Evolutionary conservation across 2,888 invertebrate genomes (phyloP), one percentile per base, ranked within the genome.

Genomic region (Heteromyza rotundicornis): DNA sequence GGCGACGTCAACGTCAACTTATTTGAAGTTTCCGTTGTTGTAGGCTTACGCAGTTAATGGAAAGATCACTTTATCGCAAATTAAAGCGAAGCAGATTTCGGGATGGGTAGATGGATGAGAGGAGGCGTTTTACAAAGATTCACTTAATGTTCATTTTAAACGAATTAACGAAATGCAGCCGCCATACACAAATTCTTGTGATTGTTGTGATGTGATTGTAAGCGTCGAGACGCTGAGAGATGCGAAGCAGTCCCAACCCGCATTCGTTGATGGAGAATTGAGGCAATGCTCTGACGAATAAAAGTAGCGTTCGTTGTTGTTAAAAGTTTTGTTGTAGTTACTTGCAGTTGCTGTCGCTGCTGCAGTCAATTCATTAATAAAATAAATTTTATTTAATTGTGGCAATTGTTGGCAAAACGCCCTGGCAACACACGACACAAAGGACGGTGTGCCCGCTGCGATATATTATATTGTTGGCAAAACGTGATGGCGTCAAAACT

Each of bases 311-410:
- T 12, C 32, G 32, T 32, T 32, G 5, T 47, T 55, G 36, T n/a
- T n/a, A n/a, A n/a, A n/a, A 40, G 7, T 32, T 32, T 32, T 32
- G 5, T 5, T 32, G 5, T 32, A 32, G 32, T 32, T 5, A 12
- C 5, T 40, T 40, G 40, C 3, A n/a, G 7, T n/a, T 8, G 40
- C 40, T 40, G 40, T n/a, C n/a, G n/a, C 40, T n/a, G 40, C 40
- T n/a, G 35, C 19, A 52, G 54, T 64, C 57, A 64, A 63, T 66
- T 66, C 63, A 66, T 66, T 63, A 64, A 66, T 64, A 53, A 63
- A 62, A 58, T 58, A 58, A 59, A 57, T 57, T 59, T 63, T 52
- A 54, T 54, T 63, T 57, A 63, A 65, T 64, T 60, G 51, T 49
- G 52, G 52, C 58, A 64, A 59, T 60, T 60, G 63, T 49, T 53